These are phyloP conservation scores for Tribolium madens DNA, from an alignment of 1,140 invertebrate species.

Conservation along the genomic window DNA sequence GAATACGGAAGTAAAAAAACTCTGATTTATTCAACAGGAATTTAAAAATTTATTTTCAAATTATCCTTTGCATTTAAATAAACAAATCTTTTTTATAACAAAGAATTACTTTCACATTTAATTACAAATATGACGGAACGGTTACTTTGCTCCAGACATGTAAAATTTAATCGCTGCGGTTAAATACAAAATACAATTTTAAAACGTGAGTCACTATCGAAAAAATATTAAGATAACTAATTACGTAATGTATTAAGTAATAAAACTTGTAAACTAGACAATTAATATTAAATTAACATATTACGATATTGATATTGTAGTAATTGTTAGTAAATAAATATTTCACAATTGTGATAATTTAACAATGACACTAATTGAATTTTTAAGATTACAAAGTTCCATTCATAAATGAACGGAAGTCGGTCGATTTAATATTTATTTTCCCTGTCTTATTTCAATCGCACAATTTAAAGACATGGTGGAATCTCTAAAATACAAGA, in stretches of 20 bases:
- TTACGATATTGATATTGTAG: constrained; percentile 4
- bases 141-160: constrained; percentile 11
- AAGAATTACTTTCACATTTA: constrained; percentile 38
- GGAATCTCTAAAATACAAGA: constrained; percentile 24
- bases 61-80: neutral
- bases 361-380: neutral
- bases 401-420: neutral
- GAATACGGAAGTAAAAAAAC: constrained; percentile 23
- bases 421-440: constrained; percentile 1
- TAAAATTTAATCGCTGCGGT: neutral
- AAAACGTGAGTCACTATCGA: constrained; percentile 18
- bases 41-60: neutral
- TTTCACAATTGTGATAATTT: neutral
- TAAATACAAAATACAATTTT: constrained; percentile 5
- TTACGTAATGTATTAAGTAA: constrained; percentile 26
- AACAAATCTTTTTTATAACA: neutral
- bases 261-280: constrained; percentile 19
- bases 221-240: constrained; percentile 27
- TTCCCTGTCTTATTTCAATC: neutral
- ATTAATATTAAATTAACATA: constrained; percentile 33
- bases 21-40: neutral
- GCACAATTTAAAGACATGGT: neutral
- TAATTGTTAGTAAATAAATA: constrained; percentile 13
- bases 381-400: neutral
- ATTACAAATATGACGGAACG: constrained; percentile 34